Base-by-base conservation (phyloP, 1,140 invertebrate genomes). In the Helicoverpa armigera region DNA sequence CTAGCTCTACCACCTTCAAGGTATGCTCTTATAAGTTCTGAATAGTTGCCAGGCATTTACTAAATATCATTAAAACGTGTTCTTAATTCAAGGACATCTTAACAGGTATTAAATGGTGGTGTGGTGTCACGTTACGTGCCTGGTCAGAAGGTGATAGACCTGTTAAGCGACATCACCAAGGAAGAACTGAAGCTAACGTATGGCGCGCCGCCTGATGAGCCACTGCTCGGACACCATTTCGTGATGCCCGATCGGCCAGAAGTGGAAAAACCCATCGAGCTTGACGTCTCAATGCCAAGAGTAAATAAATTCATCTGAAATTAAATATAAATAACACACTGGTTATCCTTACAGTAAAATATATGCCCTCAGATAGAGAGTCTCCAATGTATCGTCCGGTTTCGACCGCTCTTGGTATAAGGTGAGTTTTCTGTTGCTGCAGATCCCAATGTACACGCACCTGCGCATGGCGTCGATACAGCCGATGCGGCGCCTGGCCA, bases 1-100 rank as follows among this genome's bases (percentile, higher is more conserved):
- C 96, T 50, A 97, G 96, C 87, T 97, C 95, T 29, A 97, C 96
- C 16, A 97, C 97, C 0, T 92, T 97, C 48, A 96, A 96, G 90
- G 96, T 96, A 11, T n/a, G 23, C 60, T 2, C 5, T 5, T 16
- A 56, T 56, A n/a, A 4, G 0, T 56, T 56, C 54, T n/a, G 13
- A 16, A 16, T 16, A 16, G 58, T 7, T 58, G 18, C 13, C 18
- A 10, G 12, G 3, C 16, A 54, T n/a, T 2, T 2, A 1, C 13
- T n/a, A 7, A 13, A n/a, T 14, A 13, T 56, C 14, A 2, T 56
- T n/a, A n/a, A 56, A 56, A 56, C 14, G n/a, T n/a, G 5, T 56
- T 14, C 53, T 14, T 23, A 23, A 13, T 54, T 54, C 4, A 29
- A 4, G 13, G 29, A 16, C 74, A 29, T 54, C 76, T 43, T 11